Base-by-base conservation (phyloP, 37 sponge, comb jelly and placozoan species). In the Dysidea cf. avara region DNA sequence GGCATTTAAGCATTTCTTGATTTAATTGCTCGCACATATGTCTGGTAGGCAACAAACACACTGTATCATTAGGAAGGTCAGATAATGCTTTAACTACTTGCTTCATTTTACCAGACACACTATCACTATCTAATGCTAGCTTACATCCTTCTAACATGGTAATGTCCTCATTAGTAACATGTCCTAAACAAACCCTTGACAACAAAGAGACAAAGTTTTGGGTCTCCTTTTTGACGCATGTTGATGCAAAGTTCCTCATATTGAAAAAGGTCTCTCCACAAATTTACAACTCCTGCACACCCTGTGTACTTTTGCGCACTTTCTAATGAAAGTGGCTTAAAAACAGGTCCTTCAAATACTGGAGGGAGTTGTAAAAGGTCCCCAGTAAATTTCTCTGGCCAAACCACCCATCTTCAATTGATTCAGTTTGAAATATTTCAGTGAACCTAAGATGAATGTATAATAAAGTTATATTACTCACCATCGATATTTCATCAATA, bases 241-340 rank as follows among this genome's bases (percentile, higher is more conserved):
- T 91, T 91, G 38, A 79, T 86, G 30, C 64, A 74, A 7, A 85
- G 69, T 47, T 85, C 86, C n/a, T 63, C 85, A 61, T 63, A 77
- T 3, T 24, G 48, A 43, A 85, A 34, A n/a, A 50, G 26, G 14
- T 62, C 53, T 21, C 43, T 75, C 79, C 79, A 77, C 25, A 85
- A 35, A 47, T 77, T 60, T 33, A 72, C 66, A 28, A 62, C 35
- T 13, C 62, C 47, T 32, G 40, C 39, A 26, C 61, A 75, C 11
- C 75, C 72, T 31, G 46, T 46, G 11, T 14, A 11, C 17, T 18
- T 6, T 24, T 28, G 5, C 13, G 25, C 58, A 56, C 20, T 53
- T 56, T 63, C 17, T 64, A 34, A 47, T 5, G 46, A 43, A 7
- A 68, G 7, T 5, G 35, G 5, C 7, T 24, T 20, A 13, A 12